Conservation (phyloP, 1,140 invertebrate species). For the Paraescarpia echinospica region DNA sequence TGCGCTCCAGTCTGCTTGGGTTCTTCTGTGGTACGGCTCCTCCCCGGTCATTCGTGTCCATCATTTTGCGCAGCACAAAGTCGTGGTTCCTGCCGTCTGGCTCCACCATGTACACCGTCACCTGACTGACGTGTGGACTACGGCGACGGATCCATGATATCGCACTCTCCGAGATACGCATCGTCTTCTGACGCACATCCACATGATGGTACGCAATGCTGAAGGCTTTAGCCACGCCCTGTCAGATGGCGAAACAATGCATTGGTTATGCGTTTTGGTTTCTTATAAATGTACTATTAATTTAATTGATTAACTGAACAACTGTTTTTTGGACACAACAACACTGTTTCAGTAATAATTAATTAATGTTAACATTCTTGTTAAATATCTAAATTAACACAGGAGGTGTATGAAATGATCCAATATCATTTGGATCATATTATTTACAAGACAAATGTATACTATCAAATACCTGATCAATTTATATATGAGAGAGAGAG, state of each 20-base stretch:
- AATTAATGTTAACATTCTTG: no score
- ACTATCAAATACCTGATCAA: no score
- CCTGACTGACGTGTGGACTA: conserved; percentile 48
- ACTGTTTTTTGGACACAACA: no score
- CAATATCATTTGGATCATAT: no score
- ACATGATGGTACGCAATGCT: conserved; percentile 56
- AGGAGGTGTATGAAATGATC: no score
- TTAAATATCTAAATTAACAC: no score
- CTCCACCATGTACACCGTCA: conserved; percentile 55
- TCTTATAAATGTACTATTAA: no score
- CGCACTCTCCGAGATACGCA: conserved; percentile 54
- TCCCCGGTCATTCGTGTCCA: conserved; percentile 45
- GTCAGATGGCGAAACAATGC: neutral
- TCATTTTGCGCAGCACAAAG: conserved; percentile 52
- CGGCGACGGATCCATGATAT: conserved; percentile 55
- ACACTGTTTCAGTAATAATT: no score
- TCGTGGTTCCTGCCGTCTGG: conserved; percentile 39
- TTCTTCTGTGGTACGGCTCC: conserved; percentile 38
- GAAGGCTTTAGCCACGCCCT: conserved; percentile 57
- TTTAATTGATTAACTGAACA: no score
- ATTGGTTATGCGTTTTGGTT: no score
- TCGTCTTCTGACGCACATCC: conserved; percentile 49
- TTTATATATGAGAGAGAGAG: neutral
- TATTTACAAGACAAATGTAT: no score
- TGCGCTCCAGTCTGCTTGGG: conserved; percentile 51